Evolutionary conservation across 2,113 vertebrate genomes (phyloP).

Genomic region (Rhadina sibilatrix): DNA sequence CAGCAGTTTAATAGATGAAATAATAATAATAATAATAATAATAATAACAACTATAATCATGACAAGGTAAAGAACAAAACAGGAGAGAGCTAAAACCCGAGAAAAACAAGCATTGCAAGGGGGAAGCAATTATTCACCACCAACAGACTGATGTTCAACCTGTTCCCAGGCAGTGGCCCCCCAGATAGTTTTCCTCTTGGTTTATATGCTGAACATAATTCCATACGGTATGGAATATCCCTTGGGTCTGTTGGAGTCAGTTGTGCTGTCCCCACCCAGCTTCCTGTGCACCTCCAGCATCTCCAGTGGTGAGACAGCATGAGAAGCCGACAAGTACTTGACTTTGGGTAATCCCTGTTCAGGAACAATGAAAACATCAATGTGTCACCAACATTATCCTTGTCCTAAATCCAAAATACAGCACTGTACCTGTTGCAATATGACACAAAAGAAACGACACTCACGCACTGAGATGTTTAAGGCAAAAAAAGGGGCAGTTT

Average conservation of each 20-base stretch:
- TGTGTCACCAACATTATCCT: neutral
- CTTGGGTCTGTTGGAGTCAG: neutral
- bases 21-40: too few relatives aligned
- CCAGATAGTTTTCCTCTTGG: neutral
- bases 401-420: neutral
- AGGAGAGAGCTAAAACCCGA: neutral
- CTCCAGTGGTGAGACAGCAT: neutral
- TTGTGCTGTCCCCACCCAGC: neutral
- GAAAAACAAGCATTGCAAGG: neutral
- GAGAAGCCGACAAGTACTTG: neutral
- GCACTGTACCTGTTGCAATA: too few relatives aligned
- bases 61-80: neutral
- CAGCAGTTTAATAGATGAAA: neutral
- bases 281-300: neutral
- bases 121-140: neutral
- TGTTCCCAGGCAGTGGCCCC: neutral
- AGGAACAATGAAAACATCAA: neutral
- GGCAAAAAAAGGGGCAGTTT: too few relatives aligned
- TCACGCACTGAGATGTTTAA: too few relatives aligned
- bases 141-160: neutral
- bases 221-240: too few relatives aligned
- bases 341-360: neutral
- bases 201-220: neutral
- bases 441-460: too few relatives aligned
- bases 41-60: neutral